phyloP scores from a whole-genome alignment of 2,888 invertebrate species.

The Hedya salicella region DNA sequence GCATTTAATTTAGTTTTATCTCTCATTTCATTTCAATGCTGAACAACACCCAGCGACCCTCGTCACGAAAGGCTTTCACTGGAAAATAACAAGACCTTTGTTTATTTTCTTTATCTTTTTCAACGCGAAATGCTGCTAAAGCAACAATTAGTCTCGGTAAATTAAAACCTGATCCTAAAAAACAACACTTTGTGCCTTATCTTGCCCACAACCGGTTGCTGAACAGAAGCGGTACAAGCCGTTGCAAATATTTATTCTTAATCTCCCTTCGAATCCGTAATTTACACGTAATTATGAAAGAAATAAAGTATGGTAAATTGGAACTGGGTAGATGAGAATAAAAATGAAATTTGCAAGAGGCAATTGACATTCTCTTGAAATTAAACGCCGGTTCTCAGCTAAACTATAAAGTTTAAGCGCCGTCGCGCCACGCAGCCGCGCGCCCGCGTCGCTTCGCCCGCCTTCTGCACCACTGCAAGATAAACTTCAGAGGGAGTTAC shows the following conservation, averaged over 20 bases:
- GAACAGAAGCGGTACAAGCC: slow-evolving; percentile 25
- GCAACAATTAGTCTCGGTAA: slow-evolving; percentile 68
- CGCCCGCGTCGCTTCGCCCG: slow-evolving; percentile 44
- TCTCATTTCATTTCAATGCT: slow-evolving; percentile 75
- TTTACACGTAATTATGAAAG: slow-evolving; percentile 5
- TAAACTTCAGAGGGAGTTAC: slow-evolving; percentile 61
- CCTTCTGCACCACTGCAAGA: slow-evolving; percentile 53
- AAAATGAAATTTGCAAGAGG: slow-evolving; percentile 15
- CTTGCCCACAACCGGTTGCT: slow-evolving; percentile 48
- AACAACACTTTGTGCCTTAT: slow-evolving; percentile 67
- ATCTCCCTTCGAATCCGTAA: slow-evolving; percentile 17
- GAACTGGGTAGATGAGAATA: not conserved
- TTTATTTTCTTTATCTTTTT: slow-evolving; percentile 74
- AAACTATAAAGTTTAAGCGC: slow-evolving; percentile 56
- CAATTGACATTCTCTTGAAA: slow-evolving; percentile 51
- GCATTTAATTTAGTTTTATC: slow-evolving; percentile 80
- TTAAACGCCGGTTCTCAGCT: slow-evolving; percentile 50
- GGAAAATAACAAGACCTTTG: slow-evolving; percentile 71
- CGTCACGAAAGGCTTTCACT: slow-evolving; percentile 72
- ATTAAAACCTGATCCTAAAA: slow-evolving; percentile 69
- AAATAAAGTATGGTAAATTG: not conserved
- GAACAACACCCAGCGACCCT: slow-evolving; percentile 73
- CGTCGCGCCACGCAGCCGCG: slow-evolving; percentile 55
- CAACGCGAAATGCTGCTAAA: slow-evolving; percentile 64
- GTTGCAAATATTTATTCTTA: slow-evolving; percentile 41